A percentile compares a stretch with the other conserved stretches of the same genome.
Evolutionary conservation across 2,797 vertebrate species (phyloP).

Genomic region (Psittacula echo): DNA sequence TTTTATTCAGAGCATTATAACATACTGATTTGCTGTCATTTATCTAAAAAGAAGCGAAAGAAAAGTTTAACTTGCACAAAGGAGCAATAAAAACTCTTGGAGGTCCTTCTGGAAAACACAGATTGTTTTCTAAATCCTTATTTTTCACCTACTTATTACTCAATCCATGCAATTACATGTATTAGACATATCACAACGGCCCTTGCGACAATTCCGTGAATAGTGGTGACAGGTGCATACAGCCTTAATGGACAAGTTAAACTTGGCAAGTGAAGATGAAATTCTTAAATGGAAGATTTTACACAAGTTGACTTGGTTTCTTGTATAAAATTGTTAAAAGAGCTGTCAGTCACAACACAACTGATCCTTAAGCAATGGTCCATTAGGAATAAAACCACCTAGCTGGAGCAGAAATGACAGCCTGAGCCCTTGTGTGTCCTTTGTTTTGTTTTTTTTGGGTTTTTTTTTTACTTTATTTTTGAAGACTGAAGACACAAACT

Average conservation of each 20-base stretch:
- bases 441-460: background rate
- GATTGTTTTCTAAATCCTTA: background rate
- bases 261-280: background rate
- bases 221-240: background rate
- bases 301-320: background rate
- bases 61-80: conserved; percentile 5
- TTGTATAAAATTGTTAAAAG: background rate
- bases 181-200: background rate
- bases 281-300: background rate
- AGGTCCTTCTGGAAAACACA: conserved; percentile 1
- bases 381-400: background rate
- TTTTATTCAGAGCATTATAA: background rate
- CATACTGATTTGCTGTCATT: background rate
- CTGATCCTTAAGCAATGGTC: background rate
- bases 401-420: background rate
- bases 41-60: background rate
- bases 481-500: background rate
- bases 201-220: background rate
- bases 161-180: background rate
- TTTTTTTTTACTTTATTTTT: background rate
- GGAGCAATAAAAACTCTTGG: conserved; percentile 17
- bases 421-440: background rate
- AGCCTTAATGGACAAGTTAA: background rate
- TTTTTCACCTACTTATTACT: conserved; percentile 18
- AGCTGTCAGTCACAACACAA: background rate